Percentiles rank a stretch among this genome's conserved stretches.
Conservation (phyloP, 2,113 vertebrate species). For the Bothrops jararaca region DNA sequence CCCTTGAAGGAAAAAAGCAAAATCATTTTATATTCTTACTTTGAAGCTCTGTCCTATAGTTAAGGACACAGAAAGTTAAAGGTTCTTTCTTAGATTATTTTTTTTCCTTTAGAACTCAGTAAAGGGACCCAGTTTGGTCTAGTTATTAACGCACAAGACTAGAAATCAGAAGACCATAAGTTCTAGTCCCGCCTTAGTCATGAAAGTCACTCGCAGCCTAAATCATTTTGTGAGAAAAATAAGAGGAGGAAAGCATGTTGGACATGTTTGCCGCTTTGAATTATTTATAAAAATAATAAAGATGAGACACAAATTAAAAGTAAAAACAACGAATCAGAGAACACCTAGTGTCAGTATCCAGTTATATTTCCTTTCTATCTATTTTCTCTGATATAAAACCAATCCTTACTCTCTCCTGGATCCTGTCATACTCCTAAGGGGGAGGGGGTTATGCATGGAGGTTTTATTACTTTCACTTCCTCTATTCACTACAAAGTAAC, state of each 20-base stretch:
- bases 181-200: not conserved
- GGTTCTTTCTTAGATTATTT: not conserved
- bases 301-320: not conserved
- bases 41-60: not conserved
- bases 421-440: too few species aligned
- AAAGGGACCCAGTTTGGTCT: not conserved
- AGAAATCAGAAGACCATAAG: not conserved
- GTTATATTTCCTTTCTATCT: too few species aligned
- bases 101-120: not conserved
- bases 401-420: too few species aligned
- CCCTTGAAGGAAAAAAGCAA: slow-evolving; percentile 71
- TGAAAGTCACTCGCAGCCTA: not conserved
- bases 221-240: not conserved
- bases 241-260: not conserved
- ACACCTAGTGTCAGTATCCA: too few species aligned
- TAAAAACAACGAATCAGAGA: not conserved
- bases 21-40: not conserved
- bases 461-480: too few species aligned
- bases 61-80: not conserved
- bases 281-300: not conserved
- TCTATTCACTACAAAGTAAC: too few species aligned
- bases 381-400: too few species aligned
- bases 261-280: not conserved
- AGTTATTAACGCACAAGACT: not conserved
- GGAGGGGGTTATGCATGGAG: too few species aligned